Base-by-base conservation (phyloP, 1,140 invertebrate species). In the Oedothorax gibbosus region DNA sequence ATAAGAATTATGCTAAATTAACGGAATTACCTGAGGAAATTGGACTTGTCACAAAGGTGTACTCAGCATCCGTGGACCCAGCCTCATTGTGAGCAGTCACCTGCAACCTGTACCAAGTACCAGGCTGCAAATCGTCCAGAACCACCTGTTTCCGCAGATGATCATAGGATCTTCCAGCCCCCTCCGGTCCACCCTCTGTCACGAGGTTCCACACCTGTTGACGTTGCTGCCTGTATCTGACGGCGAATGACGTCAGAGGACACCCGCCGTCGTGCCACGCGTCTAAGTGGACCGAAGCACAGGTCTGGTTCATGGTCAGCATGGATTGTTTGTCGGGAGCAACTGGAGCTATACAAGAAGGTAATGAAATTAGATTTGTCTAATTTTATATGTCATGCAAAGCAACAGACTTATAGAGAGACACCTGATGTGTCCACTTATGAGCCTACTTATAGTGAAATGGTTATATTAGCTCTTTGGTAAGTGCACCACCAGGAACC, bases 61-160 rank as follows among this genome's bases (percentile, higher is more conserved):
- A 97, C 14, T 95, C 91, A 0, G 94, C 95, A 60, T 94, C 93
- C 0, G 95, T 95, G 66, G 94, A 95, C 0, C 97, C 97, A 0
- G 96, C 96, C 89, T 97, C 96, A 90, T 98, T 98, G 90, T 96
- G 94, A 0, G 97, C 96, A 0, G 94, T 95, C 62, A 98, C 94
- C 86, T 94, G 93, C 56, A 96, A 92, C 35, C 95, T 93, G 90
- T 98, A 98, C 88, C 94, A 94, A 0, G 95, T 96, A 20, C 93
- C 95, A 0, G 96, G 94, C 64, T 93, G 92, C 15, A 98, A 91
- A 83, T 96, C 95, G 56, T 88, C 88, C 0, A 91, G 88, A 8
- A 86, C 53, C 8, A 88, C 85, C 53, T 87, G 73, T 57, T 68
- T 81, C 6, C 86, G 86, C 12, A 87, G 53, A 8, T 50, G 60